Evolutionary conservation across 2,797 vertebrate genomes (phyloP), one percentile per base, ranked within the genome.

Genomic region (Helostoma temminkii): DNA sequence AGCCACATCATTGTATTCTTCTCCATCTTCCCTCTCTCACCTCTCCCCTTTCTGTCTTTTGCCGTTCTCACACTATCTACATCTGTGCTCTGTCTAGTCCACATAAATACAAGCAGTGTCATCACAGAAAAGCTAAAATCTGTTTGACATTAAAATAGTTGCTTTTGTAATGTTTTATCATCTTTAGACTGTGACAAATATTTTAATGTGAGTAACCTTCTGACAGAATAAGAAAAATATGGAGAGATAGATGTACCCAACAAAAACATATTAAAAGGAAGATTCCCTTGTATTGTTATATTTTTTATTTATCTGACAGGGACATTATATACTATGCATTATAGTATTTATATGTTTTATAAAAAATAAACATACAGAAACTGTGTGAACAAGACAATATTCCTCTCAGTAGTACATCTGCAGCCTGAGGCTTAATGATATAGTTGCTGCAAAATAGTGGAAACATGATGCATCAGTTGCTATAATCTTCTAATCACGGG

Each of bases 1-100:
- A 93, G 93, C 92, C 91, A 89, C 89, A 89, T 91, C 88, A 93
- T 93, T 89, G 91, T 90, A 94, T 94, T 94, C 92, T 81, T 83
- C 88, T 85, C 92, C 86, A 88, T 91, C 88, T 87, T 88, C 67
- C 77, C 80, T 75, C 71, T 69, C 73, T 80, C 84, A 82, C 82
- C 88, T 88, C 81, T 87, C 79, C 72, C 82, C 84, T 78, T 63
- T 61, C 71, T 78, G 70, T 84, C 81, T 87, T 82, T 53, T 19
- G 62, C 83, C 76, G 73, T 85, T 88, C 81, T 89, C 84, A 86
- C 85, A 84, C 76, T 71, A 76, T 81, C 82, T 79, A 15, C 12
- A 66, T 61, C 70, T 76, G 53, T 48, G 43, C 64, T 79, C 62
- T 46, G 52, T 88, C 81, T 85, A 22, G 53, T 66, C 62, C 34